Base-by-base conservation (phyloP, 2,113 vertebrate species). In the Eonycteris spelaea region DNA sequence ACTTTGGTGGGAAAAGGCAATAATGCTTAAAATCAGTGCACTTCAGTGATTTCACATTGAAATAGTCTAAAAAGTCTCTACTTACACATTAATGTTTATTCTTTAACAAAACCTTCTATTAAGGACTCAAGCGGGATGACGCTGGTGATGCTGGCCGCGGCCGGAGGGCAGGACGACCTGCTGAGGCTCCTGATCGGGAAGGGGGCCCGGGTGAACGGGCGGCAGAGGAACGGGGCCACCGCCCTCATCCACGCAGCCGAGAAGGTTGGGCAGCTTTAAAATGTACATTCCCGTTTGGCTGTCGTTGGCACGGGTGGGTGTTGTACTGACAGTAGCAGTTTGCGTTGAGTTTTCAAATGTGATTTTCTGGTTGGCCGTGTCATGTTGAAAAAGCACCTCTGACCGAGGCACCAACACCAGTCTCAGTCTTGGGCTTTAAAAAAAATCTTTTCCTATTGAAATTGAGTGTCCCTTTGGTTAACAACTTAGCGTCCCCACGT, bases 91-190 rank as follows among this genome's bases (percentile, higher is more conserved):
- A 51, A 63, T 14, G 1, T 35, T 57, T 48, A 93, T 59, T 86
- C 21, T 33, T 90, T 57, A 45, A 90, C 21, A 53, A 63, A 93
- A 95, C 45, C 26, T 59, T 61, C 21, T 21, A 55, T 40, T 12
- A 98, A 99, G 99, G 99, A 99, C 40, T 98, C 99, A 1, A 99
- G 99, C 18, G 99, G 99, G 21, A 99, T 99, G 99, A 99, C 99
- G 1, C 97, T 99, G 18, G 98, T 99, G 92, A 99, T 99, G 99
- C 98, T 99, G 75, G 99, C 99, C 6, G 99, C 99, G 24, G 99
- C 99, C 0, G 99, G 99, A 2, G 99, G 99, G 3, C 99, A 99
- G 0, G 99, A 99, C 4, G 99, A 99, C 97, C 99, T 99, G 74
- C 99, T 99, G 63, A 95, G 99, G 68, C 97, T 99, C 95, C 98